Conservation (phyloP, 2,113 vertebrate species). For the Holacanthus passer region DNA sequence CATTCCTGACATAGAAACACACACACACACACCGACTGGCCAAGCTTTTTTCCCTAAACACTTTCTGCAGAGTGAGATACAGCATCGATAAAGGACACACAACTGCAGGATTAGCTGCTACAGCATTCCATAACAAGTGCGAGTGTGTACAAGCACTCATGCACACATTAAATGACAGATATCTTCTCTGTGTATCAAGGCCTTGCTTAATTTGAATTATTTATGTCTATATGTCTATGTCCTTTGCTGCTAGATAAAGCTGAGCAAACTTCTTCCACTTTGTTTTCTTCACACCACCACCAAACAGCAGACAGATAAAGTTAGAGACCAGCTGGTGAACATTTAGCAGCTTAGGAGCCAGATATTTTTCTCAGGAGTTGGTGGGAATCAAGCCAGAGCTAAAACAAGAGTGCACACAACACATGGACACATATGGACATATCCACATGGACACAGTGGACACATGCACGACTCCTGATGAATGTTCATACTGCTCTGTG, state of each 20-base stretch:
- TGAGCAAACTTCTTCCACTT: background rate
- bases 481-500: background rate
- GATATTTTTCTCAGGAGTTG: background rate
- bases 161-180: too few relatives aligned
- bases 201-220: too few relatives aligned
- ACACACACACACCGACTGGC: background rate
- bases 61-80: background rate
- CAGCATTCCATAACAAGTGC: background rate
- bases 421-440: too few relatives aligned
- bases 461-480: too few relatives aligned
- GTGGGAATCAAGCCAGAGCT: background rate
- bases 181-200: background rate
- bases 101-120: slow-evolving; percentile 13
- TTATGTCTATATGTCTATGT: background rate
- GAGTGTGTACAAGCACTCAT: background rate
- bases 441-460: too few relatives aligned
- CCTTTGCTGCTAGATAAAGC: background rate
- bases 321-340: too few relatives aligned
- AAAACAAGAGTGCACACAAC: too few relatives aligned
- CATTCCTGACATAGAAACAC: slow-evolving; percentile 35
- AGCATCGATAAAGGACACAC: slow-evolving; percentile 1
- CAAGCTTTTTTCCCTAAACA: background rate
- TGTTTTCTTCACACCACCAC: too few relatives aligned
- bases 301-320: too few relatives aligned
- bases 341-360: background rate